A percentile compares a stretch with the other conserved stretches of the same genome.
phyloP scores from a whole-genome alignment of 1,140 invertebrate species.

The Panagrolaimus sp. region DNA sequence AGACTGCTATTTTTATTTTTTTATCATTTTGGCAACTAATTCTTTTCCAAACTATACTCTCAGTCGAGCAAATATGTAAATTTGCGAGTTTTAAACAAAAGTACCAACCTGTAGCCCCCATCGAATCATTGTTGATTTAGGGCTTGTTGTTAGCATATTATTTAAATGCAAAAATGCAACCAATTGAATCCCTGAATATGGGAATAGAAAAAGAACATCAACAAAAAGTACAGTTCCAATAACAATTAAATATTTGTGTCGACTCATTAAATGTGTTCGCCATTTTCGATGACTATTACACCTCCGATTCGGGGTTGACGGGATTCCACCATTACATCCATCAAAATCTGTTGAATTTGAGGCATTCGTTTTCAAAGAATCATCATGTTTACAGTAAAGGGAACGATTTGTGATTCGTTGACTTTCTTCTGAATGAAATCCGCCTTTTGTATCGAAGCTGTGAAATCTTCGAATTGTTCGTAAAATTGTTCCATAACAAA shows the following conservation, averaged over 20 bases:
- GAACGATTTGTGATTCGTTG: slow-evolving; percentile 30
- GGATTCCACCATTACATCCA: slow-evolving; percentile 13
- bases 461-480: slow-evolving; percentile 58
- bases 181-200: slow-evolving; percentile 58
- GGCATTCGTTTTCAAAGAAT: neutral
- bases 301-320: neutral
- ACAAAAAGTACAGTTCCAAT: slow-evolving; percentile 59
- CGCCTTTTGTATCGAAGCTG: slow-evolving; percentile 35
- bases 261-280: slow-evolving; percentile 54
- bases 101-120: slow-evolving; percentile 51
- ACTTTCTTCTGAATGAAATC: slow-evolving; percentile 45
- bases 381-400: slow-evolving; percentile 20
- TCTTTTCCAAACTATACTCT: too few species aligned
- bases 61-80: too few species aligned
- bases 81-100: too few species aligned
- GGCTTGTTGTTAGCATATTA: slow-evolving; percentile 50
- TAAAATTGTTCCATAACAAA: slow-evolving; percentile 57
- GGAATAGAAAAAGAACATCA: slow-evolving; percentile 57
- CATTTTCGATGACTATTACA: slow-evolving; percentile 24
- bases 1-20: too few species aligned
- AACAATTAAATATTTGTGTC: slow-evolving; percentile 59
- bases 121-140: slow-evolving; percentile 49
- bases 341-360: neutral
- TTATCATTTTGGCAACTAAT: too few species aligned
- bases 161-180: slow-evolving; percentile 56